Conservation (phyloP, 1,140 invertebrate genomes). For the Teleogryllus occipitalis region DNA sequence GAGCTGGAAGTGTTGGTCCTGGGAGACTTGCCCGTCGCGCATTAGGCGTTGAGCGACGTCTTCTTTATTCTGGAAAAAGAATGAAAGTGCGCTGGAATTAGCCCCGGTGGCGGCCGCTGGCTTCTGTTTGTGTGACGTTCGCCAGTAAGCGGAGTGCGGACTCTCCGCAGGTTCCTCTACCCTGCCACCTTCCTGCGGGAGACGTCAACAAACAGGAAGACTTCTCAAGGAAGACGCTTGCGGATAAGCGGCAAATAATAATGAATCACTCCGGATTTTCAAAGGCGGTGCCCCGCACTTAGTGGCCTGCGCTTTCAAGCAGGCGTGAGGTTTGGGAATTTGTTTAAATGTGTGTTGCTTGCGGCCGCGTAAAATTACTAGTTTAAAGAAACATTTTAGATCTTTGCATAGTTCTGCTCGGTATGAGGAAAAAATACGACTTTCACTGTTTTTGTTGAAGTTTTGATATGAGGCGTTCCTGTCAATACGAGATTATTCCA, state of each 20-base stretch:
- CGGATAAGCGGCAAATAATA: background rate
- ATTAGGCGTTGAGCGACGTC: background rate
- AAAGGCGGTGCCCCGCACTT: background rate
- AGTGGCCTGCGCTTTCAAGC: no score
- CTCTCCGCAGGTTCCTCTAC: background rate
- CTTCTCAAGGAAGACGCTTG: background rate
- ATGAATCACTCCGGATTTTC: background rate
- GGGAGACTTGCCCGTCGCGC: background rate
- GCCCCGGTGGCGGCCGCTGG: background rate
- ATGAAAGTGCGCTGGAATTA: background rate
- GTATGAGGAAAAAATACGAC: no score
- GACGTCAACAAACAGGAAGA: background rate
- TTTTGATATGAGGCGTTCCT: no score
- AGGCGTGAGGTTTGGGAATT: no score
- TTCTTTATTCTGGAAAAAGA: constrained; percentile 1
- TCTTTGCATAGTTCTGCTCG: no score
- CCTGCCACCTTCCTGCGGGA: background rate
- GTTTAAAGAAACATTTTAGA: no score
- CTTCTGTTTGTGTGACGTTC: background rate
- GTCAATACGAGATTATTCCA: no score
- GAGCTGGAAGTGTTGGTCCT: background rate
- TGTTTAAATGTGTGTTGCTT: no score
- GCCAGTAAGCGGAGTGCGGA: background rate
- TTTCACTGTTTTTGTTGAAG: no score
- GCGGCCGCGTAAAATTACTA: no score